Base-by-base conservation (phyloP, 30 jellyfish, hydroid and myxozoan species). In the Catostylus mosaicus region DNA sequence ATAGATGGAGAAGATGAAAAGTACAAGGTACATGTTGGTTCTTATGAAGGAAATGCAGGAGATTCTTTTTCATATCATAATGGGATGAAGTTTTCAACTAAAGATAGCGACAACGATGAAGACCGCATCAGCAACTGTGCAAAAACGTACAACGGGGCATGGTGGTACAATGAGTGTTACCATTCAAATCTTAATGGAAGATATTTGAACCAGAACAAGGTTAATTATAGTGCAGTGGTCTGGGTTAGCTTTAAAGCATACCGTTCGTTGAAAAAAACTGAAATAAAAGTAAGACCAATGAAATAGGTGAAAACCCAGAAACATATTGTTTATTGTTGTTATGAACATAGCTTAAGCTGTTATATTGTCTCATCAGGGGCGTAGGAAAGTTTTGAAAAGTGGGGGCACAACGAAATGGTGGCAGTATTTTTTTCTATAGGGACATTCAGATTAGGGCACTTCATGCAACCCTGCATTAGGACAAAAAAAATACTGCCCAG, bases 31-130 rank as follows among this genome's bases (percentile, higher is more conserved):
- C 78, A 61, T 61, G 80, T 77, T 12, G 18, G 43, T 1, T 23
- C 78, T 1, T 77, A 76, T 31, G 30, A 77, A 33, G 87, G 87
- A 22, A 76, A 77, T 5, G 87, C 87, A 8, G 87, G 87, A 20
- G 71, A 76, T 30, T 56, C 77, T 2, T 57, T 76, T 36, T 30
- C 75, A 18, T 3, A 16, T 19, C 32, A 9, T 3, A 57, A 76
- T 56, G 77, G 87, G 57, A 27, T 30, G 66, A 34, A 35, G 57
- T 76, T 76, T 26, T 27, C 77, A 1, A 76, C 87, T 20, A 76
- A 76, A 47, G 87, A 57, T 46, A 76, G 45, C 37, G 87, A n/a
- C n/a, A n/a, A n/a, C n/a, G n/a, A n/a, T n/a, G n/a, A n/a, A n/a
- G n/a, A 76, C 4, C 30, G 34, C 14, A n/a, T 30, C 22, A 52